These are phyloP conservation scores for Phymorhynchus buccinoides DNA, from an alignment of 1,140 invertebrate genomes.

Conservation along the genomic window DNA sequence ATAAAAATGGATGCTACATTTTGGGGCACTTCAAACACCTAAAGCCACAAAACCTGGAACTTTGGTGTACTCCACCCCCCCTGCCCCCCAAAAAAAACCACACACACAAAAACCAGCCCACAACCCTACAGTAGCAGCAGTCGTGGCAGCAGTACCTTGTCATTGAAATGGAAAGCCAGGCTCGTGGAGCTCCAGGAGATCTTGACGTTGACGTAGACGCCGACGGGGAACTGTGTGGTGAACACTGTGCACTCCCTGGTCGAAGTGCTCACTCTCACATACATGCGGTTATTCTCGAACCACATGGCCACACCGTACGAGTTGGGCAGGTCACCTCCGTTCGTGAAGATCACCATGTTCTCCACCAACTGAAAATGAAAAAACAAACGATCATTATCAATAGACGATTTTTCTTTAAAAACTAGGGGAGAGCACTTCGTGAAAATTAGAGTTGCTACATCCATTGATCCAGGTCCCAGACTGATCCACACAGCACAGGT, in stretches of 20 bases:
- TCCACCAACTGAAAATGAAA: conserved; percentile 22
- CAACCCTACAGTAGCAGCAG: too few relatives aligned
- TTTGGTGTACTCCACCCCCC: too few relatives aligned
- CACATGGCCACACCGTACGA: conserved; percentile 54
- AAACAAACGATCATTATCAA: background rate
- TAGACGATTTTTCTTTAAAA: background rate
- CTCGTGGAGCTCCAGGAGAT: conserved; percentile 58
- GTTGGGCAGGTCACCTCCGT: conserved; percentile 46
- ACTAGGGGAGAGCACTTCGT: background rate
- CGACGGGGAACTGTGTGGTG: conserved; percentile 31
- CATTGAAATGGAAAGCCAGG: conserved; percentile 43
- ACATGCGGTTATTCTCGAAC: conserved; percentile 44
- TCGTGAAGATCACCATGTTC: conserved; percentile 48
- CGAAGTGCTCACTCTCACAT: conserved; percentile 53
- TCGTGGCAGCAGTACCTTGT: too few relatives aligned
- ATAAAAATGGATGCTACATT: too few relatives aligned
- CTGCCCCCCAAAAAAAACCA: too few relatives aligned
- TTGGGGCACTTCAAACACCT: too few relatives aligned
- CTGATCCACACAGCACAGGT: too few relatives aligned
- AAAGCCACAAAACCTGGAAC: too few relatives aligned
- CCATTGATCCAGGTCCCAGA: conserved; percentile 51
- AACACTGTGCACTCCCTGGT: conserved; percentile 56
- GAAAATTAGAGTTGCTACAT: background rate
- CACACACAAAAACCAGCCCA: background rate
- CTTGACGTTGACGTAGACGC: conserved; percentile 47